Evolutionary conservation across 2,113 vertebrate species (phyloP), one percentile per base, ranked within the genome.

Genomic region (Morphnarchus princeps): DNA sequence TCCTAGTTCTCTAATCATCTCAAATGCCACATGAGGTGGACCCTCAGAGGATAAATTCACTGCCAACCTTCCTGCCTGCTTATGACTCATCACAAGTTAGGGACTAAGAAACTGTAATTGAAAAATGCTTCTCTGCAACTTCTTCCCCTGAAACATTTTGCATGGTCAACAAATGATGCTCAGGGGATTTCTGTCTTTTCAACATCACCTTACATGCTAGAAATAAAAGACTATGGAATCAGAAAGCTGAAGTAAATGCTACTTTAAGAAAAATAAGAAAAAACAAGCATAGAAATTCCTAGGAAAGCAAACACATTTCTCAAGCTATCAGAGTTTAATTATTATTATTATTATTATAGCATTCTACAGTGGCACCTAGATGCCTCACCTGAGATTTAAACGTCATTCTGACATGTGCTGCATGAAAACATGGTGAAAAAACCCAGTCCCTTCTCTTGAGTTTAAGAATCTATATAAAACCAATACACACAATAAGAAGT

Each of bases 1-100:
- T 93, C 34, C 63, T 96, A 80, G 90, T 97, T 97, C 82, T 92
- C 76, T 89, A 92, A 93, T 95, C 82, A 81, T 92, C 82, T 94
- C 76, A 96, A 96, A 95, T 92, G 82, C 79, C 95, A 92, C 65
- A 40, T 69, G 58, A 93, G 85, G 77, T 88, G 79, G 85, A 86
- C 69, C 29, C 62, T 95, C 63, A 50, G 92, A 96, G 80, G 88
- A 89, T 55, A 88, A 96, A 93, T 86, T 83, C 76, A 19, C 63
- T 86, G 71, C 71, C 92, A 62, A 62, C 18, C n/a, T 77, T 83
- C 32, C 85, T 83, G 90, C 42, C 78, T 67, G n/a, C 63, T 95
- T 73, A 14, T 77, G 55, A 96, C 43, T 84, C 87, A 82, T 67
- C 59, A 66, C 74, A 78, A 93, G 67, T 65, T 61, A 91, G 69